Percentiles rank a stretch among this genome's conserved stretches.
Evolutionary conservation across 2,797 vertebrate genomes (phyloP).

Genomic region (Molossus molossus): DNA sequence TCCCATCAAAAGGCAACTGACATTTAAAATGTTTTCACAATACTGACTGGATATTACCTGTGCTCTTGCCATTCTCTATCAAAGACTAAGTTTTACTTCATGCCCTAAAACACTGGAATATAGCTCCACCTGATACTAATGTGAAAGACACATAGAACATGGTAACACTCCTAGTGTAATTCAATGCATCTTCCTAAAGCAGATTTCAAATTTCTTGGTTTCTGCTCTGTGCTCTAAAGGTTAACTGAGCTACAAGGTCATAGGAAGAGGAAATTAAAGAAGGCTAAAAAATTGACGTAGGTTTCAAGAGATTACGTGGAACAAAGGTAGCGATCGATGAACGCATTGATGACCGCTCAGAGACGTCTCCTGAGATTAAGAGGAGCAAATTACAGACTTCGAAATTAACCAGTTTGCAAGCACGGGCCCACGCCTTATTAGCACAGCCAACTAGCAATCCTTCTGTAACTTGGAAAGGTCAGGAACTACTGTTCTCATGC

Average conservation of each 20-base stretch:
- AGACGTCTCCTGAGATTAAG: neutral
- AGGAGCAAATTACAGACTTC: conserved; percentile 31
- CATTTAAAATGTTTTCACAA: conserved; percentile 3
- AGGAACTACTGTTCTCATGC: neutral
- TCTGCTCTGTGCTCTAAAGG: neutral
- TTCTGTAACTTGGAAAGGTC: neutral
- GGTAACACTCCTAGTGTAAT: neutral
- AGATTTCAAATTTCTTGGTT: neutral
- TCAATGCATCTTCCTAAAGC: conserved; percentile 28
- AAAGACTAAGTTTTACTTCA: neutral
- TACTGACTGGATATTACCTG: neutral
- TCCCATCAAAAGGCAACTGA: neutral
- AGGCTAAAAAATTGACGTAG: neutral
- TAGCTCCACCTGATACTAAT: neutral
- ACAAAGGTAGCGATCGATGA: neutral
- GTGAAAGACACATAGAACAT: neutral
- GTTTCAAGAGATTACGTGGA: neutral
- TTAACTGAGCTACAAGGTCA: neutral
- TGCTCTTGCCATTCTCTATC: neutral
- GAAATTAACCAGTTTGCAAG: conserved; percentile 36
- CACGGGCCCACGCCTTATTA: neutral
- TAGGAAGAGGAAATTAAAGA: conserved; percentile 45
- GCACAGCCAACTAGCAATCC: neutral
- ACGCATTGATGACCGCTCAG: neutral
- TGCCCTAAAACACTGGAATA: neutral